Conservation (phyloP, 2,113 vertebrate species). For the Hyperopisus bebe region DNA sequence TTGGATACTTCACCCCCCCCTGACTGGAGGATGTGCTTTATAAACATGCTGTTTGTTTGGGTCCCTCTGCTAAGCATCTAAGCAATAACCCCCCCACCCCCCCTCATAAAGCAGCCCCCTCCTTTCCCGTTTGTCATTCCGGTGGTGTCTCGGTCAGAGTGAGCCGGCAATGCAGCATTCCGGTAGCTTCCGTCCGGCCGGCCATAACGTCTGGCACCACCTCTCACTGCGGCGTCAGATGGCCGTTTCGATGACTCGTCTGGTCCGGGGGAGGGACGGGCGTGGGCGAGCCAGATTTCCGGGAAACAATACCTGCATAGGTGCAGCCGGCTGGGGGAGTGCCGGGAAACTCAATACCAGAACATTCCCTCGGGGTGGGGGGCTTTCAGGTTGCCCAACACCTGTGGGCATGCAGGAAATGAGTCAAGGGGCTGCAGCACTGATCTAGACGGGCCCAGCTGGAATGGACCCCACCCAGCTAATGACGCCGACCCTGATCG, state of each 20-base stretch:
- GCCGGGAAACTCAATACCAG: background rate
- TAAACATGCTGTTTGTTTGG: background rate
- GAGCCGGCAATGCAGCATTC: background rate
- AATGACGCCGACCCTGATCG: background rate
- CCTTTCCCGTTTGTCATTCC: constrained; percentile 7
- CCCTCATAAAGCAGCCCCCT: constrained; percentile 6
- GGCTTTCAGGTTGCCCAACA: background rate
- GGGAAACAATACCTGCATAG: background rate
- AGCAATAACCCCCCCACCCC: constrained; percentile 9
- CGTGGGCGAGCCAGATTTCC: background rate
- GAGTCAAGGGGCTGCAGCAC: background rate
- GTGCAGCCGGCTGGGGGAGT: background rate
- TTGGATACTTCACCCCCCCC: background rate
- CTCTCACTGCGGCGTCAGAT: background rate
- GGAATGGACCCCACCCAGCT: background rate
- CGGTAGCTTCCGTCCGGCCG: background rate
- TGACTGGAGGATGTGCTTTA: background rate
- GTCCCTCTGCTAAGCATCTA: background rate
- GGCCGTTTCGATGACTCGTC: background rate
- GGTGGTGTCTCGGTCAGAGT: background rate
- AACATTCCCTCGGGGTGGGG: background rate
- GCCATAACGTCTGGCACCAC: no score
- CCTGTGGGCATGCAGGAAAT: constrained; percentile 3
- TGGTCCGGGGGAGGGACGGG: background rate
- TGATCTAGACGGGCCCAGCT: background rate